Percentiles rank a stretch among this genome's conserved stretches.
These are phyloP conservation scores for Sterrhoptilus dennistouni DNA, from an alignment of 2,113 vertebrate genomes.

Conservation along the genomic window DNA sequence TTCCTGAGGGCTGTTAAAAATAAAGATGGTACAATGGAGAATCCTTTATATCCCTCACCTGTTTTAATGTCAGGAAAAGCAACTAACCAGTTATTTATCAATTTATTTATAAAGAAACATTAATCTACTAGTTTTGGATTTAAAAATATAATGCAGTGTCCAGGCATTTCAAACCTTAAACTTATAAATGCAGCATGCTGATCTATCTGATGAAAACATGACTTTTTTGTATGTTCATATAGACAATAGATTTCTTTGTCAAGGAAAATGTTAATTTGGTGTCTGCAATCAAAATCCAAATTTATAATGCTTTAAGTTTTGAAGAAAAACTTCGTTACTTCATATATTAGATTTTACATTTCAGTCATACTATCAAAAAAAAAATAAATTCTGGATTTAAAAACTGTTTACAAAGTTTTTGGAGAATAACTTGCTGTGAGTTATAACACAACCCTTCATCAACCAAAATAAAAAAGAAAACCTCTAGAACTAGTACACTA, in stretches of 20 bases:
- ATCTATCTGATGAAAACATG: not conserved
- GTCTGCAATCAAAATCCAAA: not conserved
- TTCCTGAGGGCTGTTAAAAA: not conserved
- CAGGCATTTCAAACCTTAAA: not conserved
- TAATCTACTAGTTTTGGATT: not conserved
- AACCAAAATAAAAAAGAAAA: not conserved
- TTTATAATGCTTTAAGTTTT: not conserved
- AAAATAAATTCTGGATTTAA: not conserved
- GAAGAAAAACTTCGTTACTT: not conserved
- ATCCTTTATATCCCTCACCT: not conserved
- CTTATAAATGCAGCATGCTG: not conserved
- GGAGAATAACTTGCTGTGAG: not conserved
- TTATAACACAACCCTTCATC: not conserved
- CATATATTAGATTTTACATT: not conserved
- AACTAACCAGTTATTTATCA: not conserved
- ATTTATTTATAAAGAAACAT: not conserved
- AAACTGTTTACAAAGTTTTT: conserved; percentile 26
- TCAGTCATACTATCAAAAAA: not conserved
- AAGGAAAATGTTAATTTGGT: not conserved
- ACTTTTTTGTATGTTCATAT: not conserved
- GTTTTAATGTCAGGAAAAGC: not conserved
- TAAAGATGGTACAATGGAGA: not conserved
- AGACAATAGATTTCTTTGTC: not conserved
- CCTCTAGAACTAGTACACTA: not conserved
- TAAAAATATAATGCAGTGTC: not conserved